phyloP scores from a whole-genome alignment of 2,113 vertebrate species.

The Vulpes ferrilata region DNA sequence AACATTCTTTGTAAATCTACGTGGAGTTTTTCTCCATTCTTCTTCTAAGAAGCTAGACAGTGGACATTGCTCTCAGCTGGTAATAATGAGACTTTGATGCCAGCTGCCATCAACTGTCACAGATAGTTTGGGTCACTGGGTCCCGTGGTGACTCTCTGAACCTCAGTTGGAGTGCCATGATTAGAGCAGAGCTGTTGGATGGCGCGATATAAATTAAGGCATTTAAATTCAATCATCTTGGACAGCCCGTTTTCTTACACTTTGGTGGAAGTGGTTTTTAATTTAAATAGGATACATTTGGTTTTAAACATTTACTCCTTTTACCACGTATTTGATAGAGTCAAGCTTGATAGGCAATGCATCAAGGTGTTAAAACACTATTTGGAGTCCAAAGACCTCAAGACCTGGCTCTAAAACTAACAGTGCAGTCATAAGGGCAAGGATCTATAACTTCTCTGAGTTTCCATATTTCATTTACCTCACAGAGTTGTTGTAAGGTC shows the following conservation, averaged over 20 bases:
- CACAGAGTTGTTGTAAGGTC: not conserved
- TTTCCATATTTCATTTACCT: not conserved
- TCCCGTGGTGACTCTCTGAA: not conserved
- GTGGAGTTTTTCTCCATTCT: not conserved
- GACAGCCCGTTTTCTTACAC: not conserved
- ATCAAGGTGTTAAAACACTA: not conserved
- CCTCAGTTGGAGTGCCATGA: not conserved
- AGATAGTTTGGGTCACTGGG: not conserved
- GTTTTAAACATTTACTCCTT: not conserved
- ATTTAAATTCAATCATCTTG: not conserved
- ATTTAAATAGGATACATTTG: not conserved
- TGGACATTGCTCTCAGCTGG: not conserved
- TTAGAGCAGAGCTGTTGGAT: not conserved
- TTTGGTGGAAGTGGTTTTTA: not conserved
- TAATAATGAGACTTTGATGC: not conserved
- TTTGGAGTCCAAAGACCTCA: not conserved
- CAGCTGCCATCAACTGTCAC: not conserved
- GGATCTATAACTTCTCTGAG: not conserved
- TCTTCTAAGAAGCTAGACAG: not conserved
- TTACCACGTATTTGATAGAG: not conserved
- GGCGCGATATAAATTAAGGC: not conserved
- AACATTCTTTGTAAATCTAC: not conserved
- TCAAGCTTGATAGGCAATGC: not conserved
- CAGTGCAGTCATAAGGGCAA: not conserved
- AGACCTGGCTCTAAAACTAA: not conserved